Percentiles rank a stretch among this genome's conserved stretches.
These are phyloP conservation scores for Machimus atricapillus DNA, from an alignment of 2,888 invertebrate genomes.

Conservation along the genomic window DNA sequence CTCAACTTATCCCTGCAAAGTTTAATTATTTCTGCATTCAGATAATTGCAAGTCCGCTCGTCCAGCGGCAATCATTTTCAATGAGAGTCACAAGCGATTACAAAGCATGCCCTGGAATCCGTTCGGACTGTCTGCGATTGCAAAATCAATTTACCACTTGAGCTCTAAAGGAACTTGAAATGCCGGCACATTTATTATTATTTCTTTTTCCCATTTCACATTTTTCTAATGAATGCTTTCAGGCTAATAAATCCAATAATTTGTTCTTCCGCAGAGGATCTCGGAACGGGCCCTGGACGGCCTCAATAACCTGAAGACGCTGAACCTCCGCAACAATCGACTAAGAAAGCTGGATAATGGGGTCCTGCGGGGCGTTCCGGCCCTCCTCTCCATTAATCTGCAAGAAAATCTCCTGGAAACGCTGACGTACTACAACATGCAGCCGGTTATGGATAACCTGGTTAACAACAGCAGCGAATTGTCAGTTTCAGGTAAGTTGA, in stretches of 20 bases:
- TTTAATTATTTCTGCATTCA: neutral
- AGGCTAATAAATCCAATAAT: conserved; percentile 20
- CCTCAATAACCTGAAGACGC: conserved; percentile 72
- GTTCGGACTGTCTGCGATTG: neutral
- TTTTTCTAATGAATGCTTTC: neutral
- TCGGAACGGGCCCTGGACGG: conserved; percentile 81
- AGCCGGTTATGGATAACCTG: conserved; percentile 80
- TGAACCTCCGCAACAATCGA: conserved; percentile 79
- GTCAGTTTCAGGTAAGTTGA: conserved; percentile 75
- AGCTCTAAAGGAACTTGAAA: neutral
- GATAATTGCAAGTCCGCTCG: neutral
- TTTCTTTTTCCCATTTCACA: neutral
- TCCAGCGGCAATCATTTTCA: neutral
- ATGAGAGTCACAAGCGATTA: neutral
- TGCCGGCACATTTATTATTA: neutral
- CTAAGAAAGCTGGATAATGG: conserved; percentile 75
- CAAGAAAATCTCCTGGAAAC: conserved; percentile 79
- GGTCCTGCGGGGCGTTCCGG: conserved; percentile 75
- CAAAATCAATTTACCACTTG: neutral
- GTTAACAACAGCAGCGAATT: conserved; percentile 78
- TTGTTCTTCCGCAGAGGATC: conserved; percentile 65
- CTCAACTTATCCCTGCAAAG: neutral
- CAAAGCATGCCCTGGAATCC: neutral
- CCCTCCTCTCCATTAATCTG: conserved; percentile 76
- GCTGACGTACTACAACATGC: conserved; percentile 77